Conservation (phyloP, 2,113 vertebrate genomes). For the Conger conger region DNA sequence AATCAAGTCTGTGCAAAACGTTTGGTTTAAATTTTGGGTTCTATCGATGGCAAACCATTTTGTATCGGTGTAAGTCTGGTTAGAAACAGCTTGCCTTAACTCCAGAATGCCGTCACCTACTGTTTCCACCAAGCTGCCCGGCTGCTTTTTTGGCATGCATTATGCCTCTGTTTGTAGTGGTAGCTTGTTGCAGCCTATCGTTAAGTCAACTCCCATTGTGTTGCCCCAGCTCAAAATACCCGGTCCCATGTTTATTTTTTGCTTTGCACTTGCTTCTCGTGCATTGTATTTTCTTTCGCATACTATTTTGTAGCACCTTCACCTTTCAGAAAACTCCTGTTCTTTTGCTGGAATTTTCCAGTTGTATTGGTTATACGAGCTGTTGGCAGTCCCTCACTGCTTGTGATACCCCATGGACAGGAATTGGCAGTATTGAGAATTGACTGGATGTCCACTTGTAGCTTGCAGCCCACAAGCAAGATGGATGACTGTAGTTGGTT, state of each 20-base stretch:
- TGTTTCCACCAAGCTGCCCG: not conserved
- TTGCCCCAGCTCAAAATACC: not conserved
- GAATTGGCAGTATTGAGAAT: not conserved
- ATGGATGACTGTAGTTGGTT: not conserved
- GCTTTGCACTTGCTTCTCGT: not conserved
- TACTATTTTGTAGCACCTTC: not conserved
- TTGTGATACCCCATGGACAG: not conserved
- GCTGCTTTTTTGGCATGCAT: not conserved
- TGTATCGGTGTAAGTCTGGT: not conserved
- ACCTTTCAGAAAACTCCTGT: not conserved
- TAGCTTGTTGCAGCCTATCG: not conserved
- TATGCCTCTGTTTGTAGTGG: not conserved
- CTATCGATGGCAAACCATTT: not conserved
- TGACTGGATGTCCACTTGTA: not conserved
- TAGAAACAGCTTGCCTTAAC: not conserved
- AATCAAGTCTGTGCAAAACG: not conserved
- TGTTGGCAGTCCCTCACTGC: not conserved
- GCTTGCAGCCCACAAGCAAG: not conserved
- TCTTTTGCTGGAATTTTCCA: not conserved
- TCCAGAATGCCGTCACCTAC: not conserved
- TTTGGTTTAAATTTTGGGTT: not conserved
- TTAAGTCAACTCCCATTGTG: not conserved
- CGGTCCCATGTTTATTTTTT: not conserved
- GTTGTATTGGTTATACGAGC: not conserved
- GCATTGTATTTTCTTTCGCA: not conserved